Evolutionary conservation across 2,113 vertebrate genomes (phyloP).

Genomic region (Danio rerio): GRCz12tu NC_133189.1:21745001-21745500

Average conservation of each 20-base stretch:
- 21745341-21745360: conserved; percentile 3
- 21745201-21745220: conserved; percentile 28
- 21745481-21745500: too few relatives aligned
- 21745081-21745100: conserved; percentile 28
- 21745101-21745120: conserved; percentile 24
- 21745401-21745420: background rate
- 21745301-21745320: background rate
- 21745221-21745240: conserved; percentile 19
- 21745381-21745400: background rate
- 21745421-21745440: background rate
- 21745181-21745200: conserved; percentile 29
- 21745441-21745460: background rate
- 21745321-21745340: background rate
- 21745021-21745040: conserved; percentile 58
- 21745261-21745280: background rate
- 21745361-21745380: background rate
- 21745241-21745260: conserved; percentile 24
- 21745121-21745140: conserved; percentile 20
- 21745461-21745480: too few relatives aligned
- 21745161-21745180: conserved; percentile 23
- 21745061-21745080: conserved; percentile 53
- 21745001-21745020: conserved; percentile 50
- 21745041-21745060: conserved; percentile 58
- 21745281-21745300: background rate
- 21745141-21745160: conserved; percentile 9